Base-by-base conservation (phyloP, 2,113 vertebrate genomes). In the Chauna torquata region DNA sequence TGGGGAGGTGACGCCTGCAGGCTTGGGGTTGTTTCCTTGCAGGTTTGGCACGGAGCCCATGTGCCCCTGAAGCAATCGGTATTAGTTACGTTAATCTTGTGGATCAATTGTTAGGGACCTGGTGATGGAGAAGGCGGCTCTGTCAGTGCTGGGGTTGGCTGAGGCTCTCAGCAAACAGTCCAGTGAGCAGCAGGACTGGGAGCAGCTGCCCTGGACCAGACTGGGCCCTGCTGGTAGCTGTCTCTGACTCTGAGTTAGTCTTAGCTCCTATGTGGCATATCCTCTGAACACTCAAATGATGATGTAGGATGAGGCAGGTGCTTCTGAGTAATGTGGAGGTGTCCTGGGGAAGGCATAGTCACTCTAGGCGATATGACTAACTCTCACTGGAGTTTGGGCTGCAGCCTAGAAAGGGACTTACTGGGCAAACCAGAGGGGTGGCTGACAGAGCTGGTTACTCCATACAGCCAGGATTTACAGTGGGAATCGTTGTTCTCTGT, bases 401-500 rank as follows among this genome's bases (percentile, higher is more conserved):
- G 3, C 52, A 71, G 66, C 50, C n/a, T 78, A 6, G 47, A 52
- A 71, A 22, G 38, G n/a, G n/a, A 12, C n/a, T 45, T 57, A 11
- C 3, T 61, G 64, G 32, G 58, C 12, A 42, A 62, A 38, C 25
- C 11, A 14, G 34, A 30, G 76, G 24, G 15, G 52, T 27, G 12
- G 32, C 49, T 40, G 44, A 38, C 58, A 57, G 34, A 84, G 30
- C 55, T 71, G 57, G 15, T n/a, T 62, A 47, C 40, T 91, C 19
- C 30, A 6, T 6, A 5, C 24, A 49, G 49, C 44, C 20, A 12
- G 81, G 65, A 50, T 78, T 84, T 61, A 16, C 9, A 16, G 20
- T 15, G 7, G 61, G n/a, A 66, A 38, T 50, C 0, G 0, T 16
- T 52, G 13, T 8, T 80, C 11, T 59, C 28, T 38, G 11, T 54